Evolutionary conservation across 2,113 vertebrate genomes (phyloP).

Genomic region (Isichthys henryi): DNA sequence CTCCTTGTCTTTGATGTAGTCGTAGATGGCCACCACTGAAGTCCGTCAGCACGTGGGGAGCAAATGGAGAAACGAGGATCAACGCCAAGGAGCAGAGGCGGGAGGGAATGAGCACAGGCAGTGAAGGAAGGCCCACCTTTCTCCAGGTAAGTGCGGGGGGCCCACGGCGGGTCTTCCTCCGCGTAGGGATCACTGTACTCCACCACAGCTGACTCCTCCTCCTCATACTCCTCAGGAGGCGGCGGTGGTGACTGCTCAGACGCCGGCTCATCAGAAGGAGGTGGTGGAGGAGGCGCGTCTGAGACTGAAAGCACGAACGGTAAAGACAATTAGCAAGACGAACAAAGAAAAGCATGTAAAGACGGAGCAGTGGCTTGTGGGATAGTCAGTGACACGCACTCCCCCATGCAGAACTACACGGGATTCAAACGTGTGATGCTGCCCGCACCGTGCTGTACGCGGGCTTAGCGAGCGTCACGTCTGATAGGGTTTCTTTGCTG

Average conservation of each 20-base stretch:
- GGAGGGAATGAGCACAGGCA: background rate
- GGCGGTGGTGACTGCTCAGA: slow-evolving; percentile 86
- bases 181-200: slow-evolving; percentile 98
- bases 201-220: slow-evolving; percentile 94
- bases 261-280: slow-evolving; percentile 71
- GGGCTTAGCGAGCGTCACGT: background rate
- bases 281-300: slow-evolving; percentile 83
- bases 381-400: background rate
- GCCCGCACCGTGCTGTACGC: background rate
- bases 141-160: slow-evolving; percentile 83
- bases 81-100: background rate
- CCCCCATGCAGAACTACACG: background rate
- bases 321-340: background rate
- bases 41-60: background rate
- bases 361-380: background rate
- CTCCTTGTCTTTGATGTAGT: slow-evolving; percentile 92
- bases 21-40: slow-evolving; percentile 96
- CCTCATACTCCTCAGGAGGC: slow-evolving; percentile 88
- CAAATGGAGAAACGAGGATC: background rate
- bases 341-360: background rate
- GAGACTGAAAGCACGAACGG: slow-evolving; percentile 22
- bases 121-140: slow-evolving; percentile 62
- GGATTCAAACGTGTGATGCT: background rate
- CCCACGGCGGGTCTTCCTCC: slow-evolving; percentile 96
- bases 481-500: background rate